Evolutionary conservation across 2,888 invertebrate genomes (phyloP).

Genomic region (Melitaea athalia): DNA sequence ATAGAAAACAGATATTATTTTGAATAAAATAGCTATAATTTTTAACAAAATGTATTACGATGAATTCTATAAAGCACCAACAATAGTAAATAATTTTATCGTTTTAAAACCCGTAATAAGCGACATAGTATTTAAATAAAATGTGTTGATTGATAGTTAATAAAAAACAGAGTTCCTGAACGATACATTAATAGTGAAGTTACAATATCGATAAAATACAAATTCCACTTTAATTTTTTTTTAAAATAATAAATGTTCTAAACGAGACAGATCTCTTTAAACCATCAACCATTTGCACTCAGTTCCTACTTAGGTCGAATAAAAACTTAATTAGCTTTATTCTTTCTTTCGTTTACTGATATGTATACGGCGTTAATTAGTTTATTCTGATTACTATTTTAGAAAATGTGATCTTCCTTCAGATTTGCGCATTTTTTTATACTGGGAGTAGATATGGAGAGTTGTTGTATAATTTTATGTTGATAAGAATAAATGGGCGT

Average conservation of each 20-base stretch:
- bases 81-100: conserved; percentile 27
- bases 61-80: conserved; percentile 26
- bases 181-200: conserved; percentile 41
- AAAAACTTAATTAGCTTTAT: conserved; percentile 68
- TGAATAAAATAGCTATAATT: conserved; percentile 36
- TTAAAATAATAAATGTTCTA: conserved; percentile 41
- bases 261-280: conserved; percentile 67
- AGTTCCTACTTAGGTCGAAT: conserved; percentile 80
- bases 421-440: conserved; percentile 45
- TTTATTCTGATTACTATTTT: conserved; percentile 41
- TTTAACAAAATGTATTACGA: conserved; percentile 34
- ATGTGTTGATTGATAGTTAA: conserved; percentile 35
- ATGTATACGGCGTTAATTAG: conserved; percentile 49
- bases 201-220: conserved; percentile 43
- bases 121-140: conserved; percentile 26
- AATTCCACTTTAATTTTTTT: conserved; percentile 46
- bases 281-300: conserved; percentile 70
- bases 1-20: conserved; percentile 41
- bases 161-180: conserved; percentile 51
- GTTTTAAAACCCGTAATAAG: conserved; percentile 32
- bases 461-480: conserved; percentile 1
- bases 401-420: conserved; percentile 72
- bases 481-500: conserved; percentile 47
- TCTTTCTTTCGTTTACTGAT: conserved; percentile 46
- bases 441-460: conserved; percentile 46